Conservation (phyloP, 2,113 vertebrate genomes). For the Calidris pugnax region DNA sequence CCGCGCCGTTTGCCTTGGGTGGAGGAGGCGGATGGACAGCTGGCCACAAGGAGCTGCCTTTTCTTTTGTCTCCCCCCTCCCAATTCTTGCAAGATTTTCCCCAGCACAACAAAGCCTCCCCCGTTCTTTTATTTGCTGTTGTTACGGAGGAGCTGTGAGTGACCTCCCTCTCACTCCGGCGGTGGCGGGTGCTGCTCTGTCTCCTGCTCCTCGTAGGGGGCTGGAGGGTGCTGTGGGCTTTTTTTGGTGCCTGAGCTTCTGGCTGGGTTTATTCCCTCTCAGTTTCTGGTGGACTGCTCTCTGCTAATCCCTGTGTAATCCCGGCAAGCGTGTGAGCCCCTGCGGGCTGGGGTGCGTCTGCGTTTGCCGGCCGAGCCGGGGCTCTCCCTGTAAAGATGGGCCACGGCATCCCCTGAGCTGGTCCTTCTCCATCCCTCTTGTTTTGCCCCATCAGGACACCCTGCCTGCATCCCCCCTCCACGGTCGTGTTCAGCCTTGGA, state of each 20-base stretch:
- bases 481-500: rapidly evolving
- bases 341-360: rapidly evolving
- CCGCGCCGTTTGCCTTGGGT: not conserved
- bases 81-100: not conserved
- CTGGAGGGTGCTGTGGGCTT: not conserved
- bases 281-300: not conserved
- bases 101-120: not conserved
- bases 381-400: not conserved
- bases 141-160: rapidly evolving
- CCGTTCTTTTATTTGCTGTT: not conserved
- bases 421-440: not conserved
- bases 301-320: conserved; percentile 20
- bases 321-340: rapidly evolving
- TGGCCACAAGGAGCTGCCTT: not conserved
- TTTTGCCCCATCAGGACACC: not conserved
- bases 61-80: too few species aligned
- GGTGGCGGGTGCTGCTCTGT: not conserved
- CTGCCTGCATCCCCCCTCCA: not conserved
- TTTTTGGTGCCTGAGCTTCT: not conserved
- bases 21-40: not conserved
- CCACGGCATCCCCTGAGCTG: rapidly evolving
- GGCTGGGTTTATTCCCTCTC: not conserved
- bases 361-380: not conserved
- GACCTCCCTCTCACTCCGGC: not conserved
- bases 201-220: rapidly evolving